Evolutionary conservation across 2,113 vertebrate species (phyloP).

Genomic region (Dipodomys stephensi): DNA sequence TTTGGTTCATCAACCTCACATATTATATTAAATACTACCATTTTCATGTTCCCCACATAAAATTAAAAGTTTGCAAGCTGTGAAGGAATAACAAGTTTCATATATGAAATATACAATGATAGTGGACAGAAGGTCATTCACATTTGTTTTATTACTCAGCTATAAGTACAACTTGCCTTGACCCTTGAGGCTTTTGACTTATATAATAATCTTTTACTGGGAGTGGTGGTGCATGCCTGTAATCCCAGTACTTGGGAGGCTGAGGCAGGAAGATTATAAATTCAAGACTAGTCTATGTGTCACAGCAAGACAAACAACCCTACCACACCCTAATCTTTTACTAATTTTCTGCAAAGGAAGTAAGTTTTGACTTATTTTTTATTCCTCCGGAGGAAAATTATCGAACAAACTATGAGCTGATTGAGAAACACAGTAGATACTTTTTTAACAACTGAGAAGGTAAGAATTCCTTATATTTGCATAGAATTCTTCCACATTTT

Average conservation of each 20-base stretch:
- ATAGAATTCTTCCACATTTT: background rate
- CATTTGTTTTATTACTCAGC: background rate
- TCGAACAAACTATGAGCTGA: background rate
- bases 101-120: background rate
- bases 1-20: conserved; percentile 32
- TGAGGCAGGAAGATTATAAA: background rate
- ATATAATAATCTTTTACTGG: background rate
- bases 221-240: background rate
- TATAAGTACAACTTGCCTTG: conserved; percentile 20
- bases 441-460: background rate
- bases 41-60: background rate
- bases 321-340: background rate
- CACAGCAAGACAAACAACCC: background rate
- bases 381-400: background rate
- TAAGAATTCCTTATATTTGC: conserved; percentile 35
- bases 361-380: conserved; percentile 40
- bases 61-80: conserved; percentile 7
- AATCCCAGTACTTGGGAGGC: background rate
- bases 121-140: background rate
- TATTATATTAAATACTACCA: conserved; percentile 2
- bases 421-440: background rate
- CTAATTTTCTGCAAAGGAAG: background rate
- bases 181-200: conserved; percentile 13
- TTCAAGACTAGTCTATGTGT: background rate
- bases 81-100: conserved; percentile 25